phyloP scores from a whole-genome alignment of 2,797 vertebrate genomes.

The Syngnathus acus region DNA sequence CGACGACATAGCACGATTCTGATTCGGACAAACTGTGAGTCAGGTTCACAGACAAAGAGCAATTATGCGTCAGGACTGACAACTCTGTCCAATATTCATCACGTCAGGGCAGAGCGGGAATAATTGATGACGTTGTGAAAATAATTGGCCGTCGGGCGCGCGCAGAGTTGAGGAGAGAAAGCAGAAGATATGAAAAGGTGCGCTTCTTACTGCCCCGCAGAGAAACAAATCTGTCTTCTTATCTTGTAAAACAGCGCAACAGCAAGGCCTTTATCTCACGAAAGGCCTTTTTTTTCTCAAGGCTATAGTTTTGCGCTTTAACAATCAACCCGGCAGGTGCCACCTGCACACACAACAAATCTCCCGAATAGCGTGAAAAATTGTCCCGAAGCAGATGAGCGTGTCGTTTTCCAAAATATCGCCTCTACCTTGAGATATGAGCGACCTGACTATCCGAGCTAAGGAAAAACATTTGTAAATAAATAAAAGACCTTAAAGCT shows the following conservation, averaged over 20 bases:
- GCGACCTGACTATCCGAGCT: too few relatives aligned
- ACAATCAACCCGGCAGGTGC: neutral
- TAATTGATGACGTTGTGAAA: constrained; percentile 35
- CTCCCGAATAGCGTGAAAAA: neutral
- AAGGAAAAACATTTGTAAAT: neutral
- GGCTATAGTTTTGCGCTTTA: neutral
- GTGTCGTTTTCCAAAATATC: too few relatives aligned
- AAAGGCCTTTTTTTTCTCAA: neutral
- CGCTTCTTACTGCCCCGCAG: neutral
- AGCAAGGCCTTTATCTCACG: neutral
- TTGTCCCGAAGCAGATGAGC: too few relatives aligned
- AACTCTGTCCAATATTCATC: constrained; percentile 44
- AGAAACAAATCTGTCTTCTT: neutral
- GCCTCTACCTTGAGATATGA: too few relatives aligned
- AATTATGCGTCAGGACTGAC: constrained; percentile 36
- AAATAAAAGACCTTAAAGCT: neutral
- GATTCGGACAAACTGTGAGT: neutral
- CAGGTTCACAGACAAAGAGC: constrained; percentile 9
- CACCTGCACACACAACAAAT: neutral
- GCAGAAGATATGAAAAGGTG: constrained; percentile 7
- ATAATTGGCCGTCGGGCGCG: constrained; percentile 30
- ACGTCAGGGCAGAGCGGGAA: constrained; percentile 23
- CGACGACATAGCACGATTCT: neutral
- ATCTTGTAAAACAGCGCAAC: neutral
- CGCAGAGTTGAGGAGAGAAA: neutral